A percentile compares a stretch with the other conserved stretches of the same genome.
Evolutionary conservation across 1,140 invertebrate genomes (phyloP).

Genomic region (Radopholus similis): DNA sequence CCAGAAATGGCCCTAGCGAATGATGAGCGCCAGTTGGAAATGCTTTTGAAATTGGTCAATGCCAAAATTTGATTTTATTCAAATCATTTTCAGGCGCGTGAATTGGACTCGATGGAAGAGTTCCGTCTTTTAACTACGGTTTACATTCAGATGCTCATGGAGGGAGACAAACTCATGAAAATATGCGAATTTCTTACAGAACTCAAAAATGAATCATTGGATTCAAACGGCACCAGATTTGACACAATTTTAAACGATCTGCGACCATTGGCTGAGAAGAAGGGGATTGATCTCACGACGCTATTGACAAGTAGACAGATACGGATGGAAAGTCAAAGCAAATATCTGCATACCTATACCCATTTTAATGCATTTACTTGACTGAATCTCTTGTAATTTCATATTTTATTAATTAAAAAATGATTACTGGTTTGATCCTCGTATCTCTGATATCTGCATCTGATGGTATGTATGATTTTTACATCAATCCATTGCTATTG

Average conservation of each 20-base stretch:
- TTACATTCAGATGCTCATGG: background rate
- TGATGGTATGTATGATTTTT: no score
- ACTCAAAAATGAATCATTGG: background rate
- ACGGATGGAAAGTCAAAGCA: no score
- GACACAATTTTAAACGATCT: slow-evolving; percentile 2
- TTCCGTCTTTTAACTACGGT: background rate
- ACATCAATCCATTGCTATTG: background rate
- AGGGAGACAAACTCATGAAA: background rate
- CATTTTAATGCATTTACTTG: no score
- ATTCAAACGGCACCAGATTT: background rate
- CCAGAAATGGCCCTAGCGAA: slow-evolving; percentile 5
- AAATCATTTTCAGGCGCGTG: slow-evolving; percentile 3
- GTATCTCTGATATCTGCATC: no score
- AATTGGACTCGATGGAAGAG: slow-evolving; percentile 12
- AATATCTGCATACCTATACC: no score
- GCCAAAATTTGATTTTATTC: background rate
- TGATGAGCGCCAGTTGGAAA: slow-evolving; percentile 7
- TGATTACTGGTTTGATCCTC: no score
- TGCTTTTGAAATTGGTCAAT: slow-evolving; percentile 7
- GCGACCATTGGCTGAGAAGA: background rate
- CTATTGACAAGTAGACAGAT: no score
- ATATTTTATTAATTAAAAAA: no score
- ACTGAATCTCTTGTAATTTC: no score
- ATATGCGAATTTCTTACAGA: background rate
- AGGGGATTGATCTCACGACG: no score